A percentile compares a stretch with the other conserved stretches of the same genome.
Conservation (phyloP, 2,888 invertebrate species). For the Caenorhabditis wallacei region DNA sequence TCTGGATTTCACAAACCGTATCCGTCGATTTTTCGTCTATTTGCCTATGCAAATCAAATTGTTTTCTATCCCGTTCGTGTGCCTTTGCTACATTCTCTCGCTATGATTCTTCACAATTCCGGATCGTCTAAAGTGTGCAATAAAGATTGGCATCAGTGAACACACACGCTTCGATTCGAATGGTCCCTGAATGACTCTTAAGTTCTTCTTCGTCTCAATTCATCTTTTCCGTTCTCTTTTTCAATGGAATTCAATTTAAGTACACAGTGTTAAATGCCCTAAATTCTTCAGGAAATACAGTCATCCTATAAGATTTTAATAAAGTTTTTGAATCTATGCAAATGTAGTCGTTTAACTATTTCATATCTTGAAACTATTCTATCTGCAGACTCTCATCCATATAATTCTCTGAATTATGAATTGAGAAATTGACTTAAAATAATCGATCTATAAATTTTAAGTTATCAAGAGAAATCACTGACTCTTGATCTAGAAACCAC, state of each 20-base stretch:
- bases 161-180: conserved; percentile 12
- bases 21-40: conserved; percentile 34
- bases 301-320: too few species aligned
- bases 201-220: conserved; percentile 26
- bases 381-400: too few species aligned
- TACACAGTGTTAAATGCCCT: too few species aligned
- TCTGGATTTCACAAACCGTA: conserved; percentile 42
- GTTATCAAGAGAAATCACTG: too few species aligned
- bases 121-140: conserved; percentile 37
- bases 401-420: too few species aligned
- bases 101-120: conserved; percentile 24
- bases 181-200: conserved; percentile 58
- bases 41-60: conserved; percentile 59
- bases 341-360: too few species aligned
- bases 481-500: too few species aligned
- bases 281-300: background rate
- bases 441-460: too few species aligned
- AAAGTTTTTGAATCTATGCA: too few species aligned
- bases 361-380: too few species aligned
- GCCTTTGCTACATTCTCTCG: conserved; percentile 49
- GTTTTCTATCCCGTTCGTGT: conserved; percentile 20
- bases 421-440: too few species aligned
- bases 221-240: conserved; percentile 3
- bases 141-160: conserved; percentile 62
- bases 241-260: background rate